Evolutionary conservation across 1,140 invertebrate genomes (phyloP), one percentile per base, ranked within the genome.

Genomic region (Chionoecetes opilio): DNA sequence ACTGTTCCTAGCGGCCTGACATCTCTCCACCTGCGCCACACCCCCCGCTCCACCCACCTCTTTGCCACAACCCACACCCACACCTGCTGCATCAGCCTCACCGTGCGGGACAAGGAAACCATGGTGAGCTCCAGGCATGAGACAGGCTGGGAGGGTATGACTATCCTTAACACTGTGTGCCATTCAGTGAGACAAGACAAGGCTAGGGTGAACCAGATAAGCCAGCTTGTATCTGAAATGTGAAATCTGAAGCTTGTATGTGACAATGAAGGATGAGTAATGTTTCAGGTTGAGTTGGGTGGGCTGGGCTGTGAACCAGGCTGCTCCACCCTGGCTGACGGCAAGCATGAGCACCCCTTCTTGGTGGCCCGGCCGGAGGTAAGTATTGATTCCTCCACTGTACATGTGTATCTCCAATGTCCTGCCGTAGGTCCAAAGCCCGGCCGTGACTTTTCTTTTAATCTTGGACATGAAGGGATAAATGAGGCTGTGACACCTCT

Each of bases 331-430:
- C 97, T 99, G 92, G 98, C 98, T 93, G 98, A 99, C 97, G 97
- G 98, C 0, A 97, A 97, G 63, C 98, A 98, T 96, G 98, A 99
- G 89, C 98, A 98, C 96, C 98, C 98, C 96, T 98, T 99, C 97
- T 98, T 99, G 97, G 98, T 99, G 84, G 99, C 98, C 11, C 97
- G 98, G 96, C 97, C 98, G 96, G 98, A 99, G 97, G 98, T 98
- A 97, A 97, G 97, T 97, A 32, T 29, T 9, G 26, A 93, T 53
- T 11, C 21, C 8, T 1, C 21, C 46, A 53, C 46, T 53, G 9
- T 53, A 11, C 46, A 53, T n/a, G n/a, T n/a, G n/a, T n/a, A n/a
- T n/a, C n/a, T n/a, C n/a, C n/a, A n/a, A n/a, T n/a, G n/a, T n/a
- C n/a, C n/a, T n/a, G n/a, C n/a, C n/a, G n/a, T n/a, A n/a, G n/a